Percentiles rank a stretch among this genome's conserved stretches.
Conservation (phyloP, 2,797 vertebrate species). For the Xyrichtys novacula region DNA sequence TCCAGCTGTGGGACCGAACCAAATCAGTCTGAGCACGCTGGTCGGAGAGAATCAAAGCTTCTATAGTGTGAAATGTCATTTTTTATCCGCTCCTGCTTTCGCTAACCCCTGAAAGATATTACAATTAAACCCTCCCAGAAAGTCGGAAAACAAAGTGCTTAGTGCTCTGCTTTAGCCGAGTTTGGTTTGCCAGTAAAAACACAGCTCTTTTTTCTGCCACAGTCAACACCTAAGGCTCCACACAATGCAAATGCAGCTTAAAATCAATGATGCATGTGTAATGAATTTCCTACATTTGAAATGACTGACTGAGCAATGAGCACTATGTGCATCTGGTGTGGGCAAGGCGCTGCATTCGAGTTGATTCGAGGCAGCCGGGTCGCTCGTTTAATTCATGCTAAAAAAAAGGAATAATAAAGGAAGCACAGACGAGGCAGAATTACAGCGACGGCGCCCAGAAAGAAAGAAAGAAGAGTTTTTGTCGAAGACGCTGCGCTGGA, state of each 20-base stretch:
- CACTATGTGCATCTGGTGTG: conserved; percentile 60
- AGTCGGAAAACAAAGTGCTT: conserved; percentile 52
- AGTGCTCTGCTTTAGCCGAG: conserved; percentile 35
- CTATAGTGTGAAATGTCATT: conserved; percentile 30
- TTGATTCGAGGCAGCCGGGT: conserved; percentile 28
- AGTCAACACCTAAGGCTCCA: conserved; percentile 60
- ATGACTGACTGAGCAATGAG: conserved; percentile 72
- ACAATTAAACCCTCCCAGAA: conserved; percentile 33
- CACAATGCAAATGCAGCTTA: conserved; percentile 71
- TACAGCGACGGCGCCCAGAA: conserved; percentile 5
- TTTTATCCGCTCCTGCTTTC: conserved; percentile 35
- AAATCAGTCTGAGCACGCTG: conserved; percentile 13
- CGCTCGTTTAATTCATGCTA: conserved; percentile 37
- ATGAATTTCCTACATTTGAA: conserved; percentile 73
- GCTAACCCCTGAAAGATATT: conserved; percentile 24
- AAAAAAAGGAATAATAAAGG: conserved; percentile 31
- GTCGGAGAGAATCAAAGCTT: conserved; percentile 40
- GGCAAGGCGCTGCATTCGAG: conserved; percentile 46
- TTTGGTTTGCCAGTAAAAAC: conserved; percentile 48
- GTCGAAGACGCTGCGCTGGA: conserved; percentile 27
- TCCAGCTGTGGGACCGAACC: conserved; percentile 17
- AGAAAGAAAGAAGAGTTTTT: conserved; percentile 16
- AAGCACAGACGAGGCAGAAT: conserved; percentile 40
- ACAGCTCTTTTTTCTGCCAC: conserved; percentile 25
- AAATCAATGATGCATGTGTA: conserved; percentile 70